Evolutionary conservation across 2,888 invertebrate genomes (phyloP).

Genomic region (Nomada ruficornis): DNA sequence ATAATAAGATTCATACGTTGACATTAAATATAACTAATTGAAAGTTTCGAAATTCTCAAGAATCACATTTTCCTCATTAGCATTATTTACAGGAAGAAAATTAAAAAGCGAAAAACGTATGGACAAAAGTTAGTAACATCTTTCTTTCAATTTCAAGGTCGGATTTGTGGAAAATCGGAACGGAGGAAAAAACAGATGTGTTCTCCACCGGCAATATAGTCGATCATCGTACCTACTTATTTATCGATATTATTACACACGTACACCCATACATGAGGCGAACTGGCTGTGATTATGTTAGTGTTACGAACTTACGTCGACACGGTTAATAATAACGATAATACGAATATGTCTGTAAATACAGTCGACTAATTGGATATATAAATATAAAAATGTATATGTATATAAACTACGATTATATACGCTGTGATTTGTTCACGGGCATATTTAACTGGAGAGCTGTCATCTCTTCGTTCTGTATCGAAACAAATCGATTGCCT

Average conservation of each 20-base stretch:
- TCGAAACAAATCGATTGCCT: constrained; percentile 75
- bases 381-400: constrained; percentile 20
- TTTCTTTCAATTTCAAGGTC: neutral
- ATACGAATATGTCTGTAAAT: constrained; percentile 67
- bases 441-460: constrained; percentile 62
- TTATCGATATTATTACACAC: constrained; percentile 71
- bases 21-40: too few species aligned
- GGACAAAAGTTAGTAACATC: neutral
- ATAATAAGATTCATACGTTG: too few species aligned
- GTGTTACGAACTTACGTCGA: constrained; percentile 72
- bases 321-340: constrained; percentile 61
- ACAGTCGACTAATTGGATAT: constrained; percentile 54
- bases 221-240: constrained; percentile 69
- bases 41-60: too few species aligned
- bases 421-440: constrained; percentile 71
- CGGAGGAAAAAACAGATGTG: constrained; percentile 38
- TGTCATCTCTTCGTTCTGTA: constrained; percentile 70
- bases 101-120: neutral
- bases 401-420: constrained; percentile 69
- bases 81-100: neutral
- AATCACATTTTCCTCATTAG: neutral
- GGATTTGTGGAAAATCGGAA: constrained; percentile 34
- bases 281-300: constrained; percentile 83
- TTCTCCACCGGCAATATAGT: constrained; percentile 61
- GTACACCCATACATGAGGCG: constrained; percentile 68